A percentile compares a stretch with the other conserved stretches of the same genome.
Conservation (phyloP, 1,140 invertebrate species). For the Formica exsecta region DNA sequence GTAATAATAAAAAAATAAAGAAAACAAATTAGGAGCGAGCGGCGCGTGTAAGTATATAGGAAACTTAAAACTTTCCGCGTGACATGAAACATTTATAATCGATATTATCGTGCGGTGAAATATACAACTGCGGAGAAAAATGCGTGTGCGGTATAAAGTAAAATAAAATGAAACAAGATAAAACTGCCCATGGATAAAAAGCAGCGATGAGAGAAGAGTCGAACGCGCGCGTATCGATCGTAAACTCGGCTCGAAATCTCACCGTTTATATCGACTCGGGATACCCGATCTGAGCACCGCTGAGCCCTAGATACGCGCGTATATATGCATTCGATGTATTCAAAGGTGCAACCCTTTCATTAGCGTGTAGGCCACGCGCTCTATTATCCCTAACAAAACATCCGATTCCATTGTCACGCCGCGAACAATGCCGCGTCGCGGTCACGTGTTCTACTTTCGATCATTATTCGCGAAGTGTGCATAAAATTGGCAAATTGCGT, state of each 20-base stretch:
- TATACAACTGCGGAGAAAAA: not conserved
- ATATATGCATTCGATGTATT: slow-evolving; percentile 79
- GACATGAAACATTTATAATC: not conserved
- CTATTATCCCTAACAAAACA: slow-evolving; percentile 85
- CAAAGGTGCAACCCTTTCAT: slow-evolving; percentile 86
- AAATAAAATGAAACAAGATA: slow-evolving; percentile 2
- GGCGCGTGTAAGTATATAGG: not conserved
- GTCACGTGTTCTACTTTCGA: slow-evolving; percentile 84
- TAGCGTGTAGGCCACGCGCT: slow-evolving; percentile 85
- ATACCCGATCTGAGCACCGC: slow-evolving; percentile 69
- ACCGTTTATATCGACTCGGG: slow-evolving; percentile 9
- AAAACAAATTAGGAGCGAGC: not conserved
- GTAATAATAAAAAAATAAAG: slow-evolving; percentile 1
- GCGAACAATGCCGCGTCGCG: slow-evolving; percentile 79
- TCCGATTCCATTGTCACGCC: slow-evolving; percentile 84
- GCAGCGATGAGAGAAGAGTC: not conserved
- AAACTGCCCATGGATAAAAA: not conserved
- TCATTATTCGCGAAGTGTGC: slow-evolving; percentile 82
- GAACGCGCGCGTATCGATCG: slow-evolving; percentile 21
- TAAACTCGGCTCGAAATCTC: not conserved
- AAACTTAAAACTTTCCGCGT: slow-evolving; percentile 5
- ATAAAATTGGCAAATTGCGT: slow-evolving; percentile 82
- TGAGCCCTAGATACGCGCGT: slow-evolving; percentile 69
- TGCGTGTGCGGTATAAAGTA: not conserved
- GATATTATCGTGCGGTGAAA: not conserved